A percentile compares a stretch with the other conserved stretches of the same genome.
Conservation (phyloP, 2,113 vertebrate genomes). For the Megaceryle maxima region DNA sequence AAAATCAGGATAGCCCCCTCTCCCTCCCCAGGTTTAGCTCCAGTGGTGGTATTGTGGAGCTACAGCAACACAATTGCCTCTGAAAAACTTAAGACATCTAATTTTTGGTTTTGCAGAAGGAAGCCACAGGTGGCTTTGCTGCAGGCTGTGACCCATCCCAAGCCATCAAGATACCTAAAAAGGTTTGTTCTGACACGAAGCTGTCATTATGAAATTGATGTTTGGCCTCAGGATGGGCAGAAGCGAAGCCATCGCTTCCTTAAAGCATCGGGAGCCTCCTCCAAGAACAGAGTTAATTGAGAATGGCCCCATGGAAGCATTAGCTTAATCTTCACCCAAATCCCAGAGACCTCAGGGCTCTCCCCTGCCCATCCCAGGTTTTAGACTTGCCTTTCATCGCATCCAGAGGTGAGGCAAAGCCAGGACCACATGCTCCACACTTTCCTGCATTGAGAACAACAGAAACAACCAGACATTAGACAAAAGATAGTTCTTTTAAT, state of each 20-base stretch:
- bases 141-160: not conserved
- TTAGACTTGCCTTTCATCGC: conserved; percentile 88
- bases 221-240: not conserved
- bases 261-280: not conserved
- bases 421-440: conserved; percentile 85
- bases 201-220: too few relatives aligned
- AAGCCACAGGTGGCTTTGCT: not conserved
- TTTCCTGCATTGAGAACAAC: conserved; percentile 50
- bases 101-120: not conserved
- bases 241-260: not conserved
- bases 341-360: not conserved
- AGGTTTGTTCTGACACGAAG: not conserved
- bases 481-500: accelerated
- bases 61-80: not conserved
- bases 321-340: not conserved
- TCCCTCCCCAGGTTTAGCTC: not conserved
- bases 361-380: not conserved
- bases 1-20: not conserved
- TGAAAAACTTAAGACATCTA: not conserved
- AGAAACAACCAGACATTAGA: not conserved
- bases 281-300: accelerated
- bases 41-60: accelerated
- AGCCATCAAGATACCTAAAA: not conserved
- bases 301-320: not conserved
- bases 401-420: conserved; percentile 83